Percentiles rank a stretch among this genome's conserved stretches.
Evolutionary conservation across 2,888 invertebrate species (phyloP).

Genomic region (Strigamia crassipes): DNA sequence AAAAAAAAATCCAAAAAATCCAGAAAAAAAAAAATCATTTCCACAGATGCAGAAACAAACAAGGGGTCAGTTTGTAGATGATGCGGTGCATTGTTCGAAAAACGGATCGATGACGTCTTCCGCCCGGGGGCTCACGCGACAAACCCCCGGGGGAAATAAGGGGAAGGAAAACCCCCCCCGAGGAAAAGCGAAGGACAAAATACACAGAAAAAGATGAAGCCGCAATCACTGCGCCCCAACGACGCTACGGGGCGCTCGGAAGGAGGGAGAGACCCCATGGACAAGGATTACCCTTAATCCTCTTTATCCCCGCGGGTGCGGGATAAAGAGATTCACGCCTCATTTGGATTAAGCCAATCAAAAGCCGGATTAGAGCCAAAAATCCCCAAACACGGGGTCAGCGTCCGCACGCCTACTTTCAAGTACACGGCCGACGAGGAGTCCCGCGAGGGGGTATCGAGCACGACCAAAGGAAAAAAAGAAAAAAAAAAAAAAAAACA

Average conservation of each 20-base stretch:
- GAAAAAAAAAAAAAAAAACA: too few relatives aligned
- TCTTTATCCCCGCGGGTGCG: constrained; percentile 35
- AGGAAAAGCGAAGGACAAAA: neutral
- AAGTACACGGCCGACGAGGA: neutral
- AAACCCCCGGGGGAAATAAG: constrained; percentile 17
- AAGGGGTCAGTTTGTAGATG: constrained; percentile 5
- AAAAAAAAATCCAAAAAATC: neutral
- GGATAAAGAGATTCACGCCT: constrained; percentile 46
- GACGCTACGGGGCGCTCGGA: neutral
- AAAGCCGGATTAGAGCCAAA: constrained; percentile 32
- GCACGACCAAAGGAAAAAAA: too few relatives aligned
- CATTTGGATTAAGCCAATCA: constrained; percentile 46
- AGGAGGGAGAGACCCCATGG: constrained; percentile 34
- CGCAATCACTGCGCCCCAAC: constrained; percentile 17
- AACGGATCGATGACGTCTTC: constrained; percentile 21
- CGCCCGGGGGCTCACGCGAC: constrained; percentile 21
- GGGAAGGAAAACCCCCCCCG: neutral
- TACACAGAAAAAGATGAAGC: constrained; percentile 21
- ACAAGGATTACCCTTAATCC: constrained; percentile 44
- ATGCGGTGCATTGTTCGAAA: neutral
- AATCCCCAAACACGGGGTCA: constrained; percentile 45
- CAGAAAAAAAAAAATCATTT: neutral
- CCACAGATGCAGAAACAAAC: neutral
- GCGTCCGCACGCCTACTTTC: constrained; percentile 30
- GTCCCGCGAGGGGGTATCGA: neutral